A percentile compares a stretch with the other conserved stretches of the same genome.
phyloP scores from a whole-genome alignment of 1,140 invertebrate species.

The Heliothis virescens region DNA sequence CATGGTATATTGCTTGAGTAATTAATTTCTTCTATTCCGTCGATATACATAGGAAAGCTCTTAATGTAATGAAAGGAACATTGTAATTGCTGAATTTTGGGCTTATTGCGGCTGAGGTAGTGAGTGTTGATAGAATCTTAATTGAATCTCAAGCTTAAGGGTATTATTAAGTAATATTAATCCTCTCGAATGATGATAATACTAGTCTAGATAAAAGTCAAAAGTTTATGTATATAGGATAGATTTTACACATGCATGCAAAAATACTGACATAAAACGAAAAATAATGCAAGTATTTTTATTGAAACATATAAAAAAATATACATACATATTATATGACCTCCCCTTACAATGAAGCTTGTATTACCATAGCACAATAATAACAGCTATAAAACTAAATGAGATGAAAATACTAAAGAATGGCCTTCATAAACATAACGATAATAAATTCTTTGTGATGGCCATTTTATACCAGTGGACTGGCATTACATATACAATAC shows the following conservation, averaged over 20 bases:
- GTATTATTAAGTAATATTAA: too few species aligned
- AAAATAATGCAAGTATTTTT: not conserved
- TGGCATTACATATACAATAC: not conserved
- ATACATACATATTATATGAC: not conserved
- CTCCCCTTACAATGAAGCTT: not conserved
- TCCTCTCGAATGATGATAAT: too few species aligned
- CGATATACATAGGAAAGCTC: not conserved
- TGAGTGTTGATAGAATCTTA: too few species aligned
- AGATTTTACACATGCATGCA: too few species aligned
- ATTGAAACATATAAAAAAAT: not conserved
- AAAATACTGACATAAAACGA: too few species aligned
- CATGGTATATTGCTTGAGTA: not conserved
- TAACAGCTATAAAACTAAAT: constrained; percentile 29
- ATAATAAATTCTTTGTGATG: constrained; percentile 19
- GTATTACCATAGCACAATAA: not conserved
- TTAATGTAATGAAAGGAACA: not conserved
- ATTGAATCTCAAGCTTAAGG: too few species aligned
- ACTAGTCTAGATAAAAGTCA: too few species aligned
- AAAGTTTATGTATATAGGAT: not conserved
- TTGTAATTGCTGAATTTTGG: too few species aligned
- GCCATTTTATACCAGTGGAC: not conserved
- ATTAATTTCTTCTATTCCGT: not conserved
- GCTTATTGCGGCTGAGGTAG: too few species aligned
- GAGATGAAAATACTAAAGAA: constrained; percentile 3
- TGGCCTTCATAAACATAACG: constrained; percentile 7